Percentiles rank a stretch among this genome's conserved stretches.
These are phyloP conservation scores for Drosophila sulfurigaster DNA, from an alignment of 1,140 invertebrate genomes.

Conservation along the genomic window DNA sequence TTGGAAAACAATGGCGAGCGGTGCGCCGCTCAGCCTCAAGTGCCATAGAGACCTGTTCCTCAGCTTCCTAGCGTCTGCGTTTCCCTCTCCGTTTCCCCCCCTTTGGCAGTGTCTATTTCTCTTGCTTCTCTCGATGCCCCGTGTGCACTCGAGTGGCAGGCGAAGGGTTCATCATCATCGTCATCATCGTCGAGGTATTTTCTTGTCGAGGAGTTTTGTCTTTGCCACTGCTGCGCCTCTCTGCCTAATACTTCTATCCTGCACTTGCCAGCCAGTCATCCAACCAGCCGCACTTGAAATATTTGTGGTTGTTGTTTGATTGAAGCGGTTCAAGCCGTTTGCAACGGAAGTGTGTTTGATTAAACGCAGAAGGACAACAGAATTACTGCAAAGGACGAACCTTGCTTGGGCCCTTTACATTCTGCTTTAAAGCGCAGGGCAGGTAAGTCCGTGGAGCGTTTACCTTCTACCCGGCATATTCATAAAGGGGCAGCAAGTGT, in stretches of 20 bases:
- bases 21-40: conserved; percentile 52
- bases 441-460: conserved; percentile 47
- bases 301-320: conserved; percentile 82
- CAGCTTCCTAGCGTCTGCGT: not conserved
- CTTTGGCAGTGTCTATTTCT: conserved; percentile 10
- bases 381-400: conserved; percentile 33
- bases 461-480: conserved; percentile 8
- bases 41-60: conserved; percentile 44
- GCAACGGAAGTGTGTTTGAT: conserved; percentile 82
- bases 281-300: conserved; percentile 76
- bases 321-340: conserved; percentile 80
- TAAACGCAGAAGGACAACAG: conserved; percentile 74
- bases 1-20: conserved; percentile 53
- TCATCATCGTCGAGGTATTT: conserved; percentile 70
- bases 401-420: conserved; percentile 23
- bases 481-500: conserved; percentile 2
- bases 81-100: not conserved
- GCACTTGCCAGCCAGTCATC: conserved; percentile 60
- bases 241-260: conserved; percentile 14
- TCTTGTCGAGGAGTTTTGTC: conserved; percentile 79
- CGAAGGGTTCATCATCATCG: conserved; percentile 73
- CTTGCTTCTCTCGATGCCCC: conserved; percentile 28
- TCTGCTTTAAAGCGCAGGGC: conserved; percentile 63
- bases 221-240: conserved; percentile 33
- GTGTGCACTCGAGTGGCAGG: conserved; percentile 66